phyloP scores from a whole-genome alignment of 2,888 invertebrate genomes.

The Spodoptera exigua region DNA sequence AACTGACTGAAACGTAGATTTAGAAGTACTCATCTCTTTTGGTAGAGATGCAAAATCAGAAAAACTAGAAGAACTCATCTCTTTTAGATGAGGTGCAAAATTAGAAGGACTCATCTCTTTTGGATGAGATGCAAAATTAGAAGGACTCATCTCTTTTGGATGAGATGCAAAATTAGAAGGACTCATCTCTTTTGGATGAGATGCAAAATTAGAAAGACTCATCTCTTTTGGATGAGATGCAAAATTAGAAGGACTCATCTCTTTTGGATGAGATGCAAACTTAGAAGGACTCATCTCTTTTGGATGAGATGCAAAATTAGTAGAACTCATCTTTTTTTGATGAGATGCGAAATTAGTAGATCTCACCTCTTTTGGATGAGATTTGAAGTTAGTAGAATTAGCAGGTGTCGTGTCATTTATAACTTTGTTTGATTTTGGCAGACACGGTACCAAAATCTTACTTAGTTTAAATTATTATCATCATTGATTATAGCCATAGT shows the following conservation, averaged over 20 bases:
- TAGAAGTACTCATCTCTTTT: not conserved
- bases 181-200: too few relatives aligned
- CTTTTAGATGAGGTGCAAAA: conserved; percentile 4
- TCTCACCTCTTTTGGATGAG: not conserved
- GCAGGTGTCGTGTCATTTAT: conserved; percentile 1
- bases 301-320: not conserved
- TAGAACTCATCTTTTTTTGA: too few relatives aligned
- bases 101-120: conserved; percentile 7
- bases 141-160: not conserved
- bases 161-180: not conserved
- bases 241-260: too few relatives aligned
- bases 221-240: not conserved
- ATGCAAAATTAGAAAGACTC: not conserved
- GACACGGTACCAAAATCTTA: conserved; percentile 6
- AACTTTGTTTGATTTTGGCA: not conserved
- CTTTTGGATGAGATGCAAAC: not conserved
- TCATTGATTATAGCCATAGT: not conserved
- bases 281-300: conserved; percentile 7
- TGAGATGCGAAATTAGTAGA: not conserved
- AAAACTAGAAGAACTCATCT: conserved; percentile 7
- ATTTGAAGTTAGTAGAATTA: not conserved
- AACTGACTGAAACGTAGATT: conserved; percentile 1
- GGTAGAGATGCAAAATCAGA: not conserved
- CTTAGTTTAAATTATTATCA: not conserved
- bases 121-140: conserved; percentile 1